Evolutionary conservation across 1,140 invertebrate species (phyloP).

Genomic region (Caenorhabditis brenneri): DNA sequence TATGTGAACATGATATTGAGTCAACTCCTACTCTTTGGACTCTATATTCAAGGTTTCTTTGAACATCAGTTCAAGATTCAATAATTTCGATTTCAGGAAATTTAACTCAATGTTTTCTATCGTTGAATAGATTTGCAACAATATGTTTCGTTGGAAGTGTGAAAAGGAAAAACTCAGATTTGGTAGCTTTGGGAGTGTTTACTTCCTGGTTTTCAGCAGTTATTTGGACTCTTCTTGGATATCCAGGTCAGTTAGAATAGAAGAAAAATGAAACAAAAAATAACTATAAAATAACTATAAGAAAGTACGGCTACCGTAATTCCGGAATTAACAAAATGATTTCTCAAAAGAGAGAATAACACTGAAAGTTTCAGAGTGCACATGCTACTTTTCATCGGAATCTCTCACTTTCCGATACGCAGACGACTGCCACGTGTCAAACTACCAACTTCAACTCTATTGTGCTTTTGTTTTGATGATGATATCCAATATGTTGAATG

Average conservation of each 20-base stretch:
- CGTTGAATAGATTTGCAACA: conserved; percentile 11
- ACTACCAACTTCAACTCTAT: conserved; percentile 14
- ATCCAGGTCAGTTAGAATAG: conserved; percentile 7
- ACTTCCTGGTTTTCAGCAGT: conserved; percentile 13
- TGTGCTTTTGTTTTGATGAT: conserved; percentile 27
- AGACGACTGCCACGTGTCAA: neutral
- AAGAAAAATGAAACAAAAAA: too few species aligned
- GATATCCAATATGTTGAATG: conserved; percentile 18
- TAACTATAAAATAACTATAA: too few species aligned
- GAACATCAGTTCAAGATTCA: too few species aligned
- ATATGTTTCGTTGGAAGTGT: conserved; percentile 28
- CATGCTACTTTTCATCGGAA: conserved; percentile 13
- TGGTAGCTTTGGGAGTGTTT: neutral
- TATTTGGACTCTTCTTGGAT: conserved; percentile 6
- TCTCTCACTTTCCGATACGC: neutral
- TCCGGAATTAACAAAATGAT: too few species aligned
- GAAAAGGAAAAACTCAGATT: neutral
- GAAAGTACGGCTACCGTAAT: too few species aligned
- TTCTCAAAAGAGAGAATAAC: too few species aligned
- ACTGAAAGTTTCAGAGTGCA: neutral
- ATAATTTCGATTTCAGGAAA: neutral
- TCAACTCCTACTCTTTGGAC: conserved; percentile 7
- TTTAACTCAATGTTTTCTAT: conserved; percentile 2
- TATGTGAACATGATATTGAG: conserved; percentile 11
- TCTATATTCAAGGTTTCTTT: neutral